These are phyloP conservation scores for Aphidius colemani DNA, from an alignment of 2,888 invertebrate genomes.

Conservation along the genomic window DNA sequence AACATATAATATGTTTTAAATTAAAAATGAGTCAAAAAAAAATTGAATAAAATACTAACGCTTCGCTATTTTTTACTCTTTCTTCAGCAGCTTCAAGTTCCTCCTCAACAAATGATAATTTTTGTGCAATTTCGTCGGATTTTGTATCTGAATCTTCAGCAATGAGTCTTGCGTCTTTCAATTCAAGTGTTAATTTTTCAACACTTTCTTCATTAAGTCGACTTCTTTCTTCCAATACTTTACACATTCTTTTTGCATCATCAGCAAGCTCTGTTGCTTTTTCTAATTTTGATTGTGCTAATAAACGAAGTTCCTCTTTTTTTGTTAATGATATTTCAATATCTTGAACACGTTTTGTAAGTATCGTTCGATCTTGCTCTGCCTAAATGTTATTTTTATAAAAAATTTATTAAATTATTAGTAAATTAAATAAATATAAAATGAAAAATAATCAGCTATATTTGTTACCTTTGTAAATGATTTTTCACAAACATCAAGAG, in stretches of 20 bases:
- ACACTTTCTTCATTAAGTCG: conserved; percentile 71
- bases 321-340: conserved; percentile 72
- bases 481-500: conserved; percentile 95
- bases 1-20: background rate
- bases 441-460: background rate
- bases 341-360: conserved; percentile 71
- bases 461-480: conserved; percentile 72
- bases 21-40: background rate
- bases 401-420: conserved; percentile 4
- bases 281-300: conserved; percentile 68
- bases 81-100: conserved; percentile 74
- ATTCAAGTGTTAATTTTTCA: conserved; percentile 68
- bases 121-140: conserved; percentile 73
- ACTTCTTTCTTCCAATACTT: conserved; percentile 69
- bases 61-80: conserved; percentile 70
- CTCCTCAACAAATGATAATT: conserved; percentile 71
- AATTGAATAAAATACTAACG: conserved; percentile 54
- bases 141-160: conserved; percentile 74
- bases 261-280: conserved; percentile 74
- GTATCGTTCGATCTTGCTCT: conserved; percentile 69
- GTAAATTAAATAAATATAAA: too few species aligned
- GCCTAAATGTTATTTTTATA: conserved; percentile 53
- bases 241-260: conserved; percentile 72
- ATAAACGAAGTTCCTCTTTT: conserved; percentile 69
- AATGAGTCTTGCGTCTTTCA: conserved; percentile 71